Evolutionary conservation across 2,797 vertebrate species (phyloP).

Genomic region (Epinephelus awoara): DNA sequence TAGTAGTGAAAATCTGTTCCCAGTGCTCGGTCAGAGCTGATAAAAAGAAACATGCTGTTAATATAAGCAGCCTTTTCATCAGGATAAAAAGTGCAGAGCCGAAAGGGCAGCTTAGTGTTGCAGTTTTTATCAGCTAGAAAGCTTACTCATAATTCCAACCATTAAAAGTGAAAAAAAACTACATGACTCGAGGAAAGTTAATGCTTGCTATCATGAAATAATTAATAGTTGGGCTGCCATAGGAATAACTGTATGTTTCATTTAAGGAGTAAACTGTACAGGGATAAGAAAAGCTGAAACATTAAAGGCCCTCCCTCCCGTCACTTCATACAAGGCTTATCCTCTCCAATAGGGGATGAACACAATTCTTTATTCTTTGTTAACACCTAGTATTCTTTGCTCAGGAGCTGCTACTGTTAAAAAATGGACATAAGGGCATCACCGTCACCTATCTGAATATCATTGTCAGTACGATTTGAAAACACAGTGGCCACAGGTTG

Average conservation of each 20-base stretch:
- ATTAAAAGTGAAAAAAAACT: neutral
- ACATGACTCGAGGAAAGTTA: neutral
- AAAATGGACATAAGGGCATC: neutral
- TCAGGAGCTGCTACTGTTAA: neutral
- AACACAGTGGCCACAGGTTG: neutral
- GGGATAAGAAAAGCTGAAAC: conserved; percentile 28
- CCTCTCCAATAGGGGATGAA: neutral
- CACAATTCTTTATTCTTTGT: conserved; percentile 8
- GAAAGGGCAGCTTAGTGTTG: conserved; percentile 33
- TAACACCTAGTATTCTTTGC: conserved; percentile 18
- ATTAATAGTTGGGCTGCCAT: neutral
- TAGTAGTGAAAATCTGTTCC: conserved; percentile 4
- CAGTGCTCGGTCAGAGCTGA: conserved; percentile 31
- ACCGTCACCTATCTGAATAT: neutral
- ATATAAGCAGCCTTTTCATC: conserved; percentile 55
- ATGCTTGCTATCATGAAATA: conserved; percentile 24
- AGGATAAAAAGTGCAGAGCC: conserved; percentile 22
- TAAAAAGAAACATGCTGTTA: conserved; percentile 49
- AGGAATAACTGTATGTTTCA: conserved; percentile 14
- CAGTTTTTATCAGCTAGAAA: conserved; percentile 24
- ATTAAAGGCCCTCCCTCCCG: neutral
- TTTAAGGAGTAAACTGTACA: conserved; percentile 2
- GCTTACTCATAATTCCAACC: conserved; percentile 31
- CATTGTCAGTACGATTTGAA: neutral
- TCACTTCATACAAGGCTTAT: conserved; percentile 13